Conservation (phyloP, 2,797 vertebrate species). For the Peromyscus nudipes region DNA sequence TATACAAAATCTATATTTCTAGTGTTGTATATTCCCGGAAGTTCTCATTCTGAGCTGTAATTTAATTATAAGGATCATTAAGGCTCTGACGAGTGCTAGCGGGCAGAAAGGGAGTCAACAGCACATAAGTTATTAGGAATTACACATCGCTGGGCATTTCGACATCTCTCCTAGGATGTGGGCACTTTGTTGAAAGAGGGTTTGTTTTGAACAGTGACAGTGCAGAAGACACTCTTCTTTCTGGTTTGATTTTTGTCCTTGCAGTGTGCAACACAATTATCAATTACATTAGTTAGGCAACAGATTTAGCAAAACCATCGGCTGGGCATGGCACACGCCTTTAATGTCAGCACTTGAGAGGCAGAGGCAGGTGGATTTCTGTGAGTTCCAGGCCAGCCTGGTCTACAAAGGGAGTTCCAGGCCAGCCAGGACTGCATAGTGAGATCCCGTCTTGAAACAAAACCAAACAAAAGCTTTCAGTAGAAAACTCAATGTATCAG, state of each 20-base stretch:
- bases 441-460: background rate
- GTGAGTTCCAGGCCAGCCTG: background rate
- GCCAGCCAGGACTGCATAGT: background rate
- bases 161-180: conserved; percentile 82
- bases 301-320: conserved; percentile 15
- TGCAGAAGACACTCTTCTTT: conserved; percentile 74
- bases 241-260: conserved; percentile 59
- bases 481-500: conserved; percentile 43
- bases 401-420: background rate
- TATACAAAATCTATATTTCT: conserved; percentile 68
- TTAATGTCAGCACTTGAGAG: background rate
- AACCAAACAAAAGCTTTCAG: background rate
- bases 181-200: conserved; percentile 84
- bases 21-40: conserved; percentile 61
- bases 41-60: conserved; percentile 73
- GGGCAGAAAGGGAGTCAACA: conserved; percentile 67
- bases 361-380: background rate
- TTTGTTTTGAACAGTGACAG: conserved; percentile 83
- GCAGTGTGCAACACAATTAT: background rate
- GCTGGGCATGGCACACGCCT: background rate
- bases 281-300: conserved; percentile 32
- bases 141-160: conserved; percentile 83
- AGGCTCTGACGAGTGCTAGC: conserved; percentile 71
- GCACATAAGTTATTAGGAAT: conserved; percentile 80
- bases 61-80: conserved; percentile 80